phyloP scores from a whole-genome alignment of 1,140 invertebrate species.

The Maniola jurtina region DNA sequence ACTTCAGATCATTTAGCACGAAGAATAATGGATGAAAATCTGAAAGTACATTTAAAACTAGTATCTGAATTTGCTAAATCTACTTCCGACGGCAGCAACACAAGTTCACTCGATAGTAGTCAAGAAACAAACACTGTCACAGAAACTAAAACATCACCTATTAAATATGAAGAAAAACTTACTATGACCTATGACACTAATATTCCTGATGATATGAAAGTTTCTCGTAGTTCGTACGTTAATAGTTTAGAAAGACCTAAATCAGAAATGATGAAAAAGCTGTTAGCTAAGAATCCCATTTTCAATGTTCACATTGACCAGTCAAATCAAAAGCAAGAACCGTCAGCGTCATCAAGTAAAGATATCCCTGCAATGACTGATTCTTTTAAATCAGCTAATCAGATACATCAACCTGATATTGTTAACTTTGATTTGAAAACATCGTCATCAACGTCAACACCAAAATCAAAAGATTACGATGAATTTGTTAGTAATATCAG shows the following conservation, averaged over 20 bases:
- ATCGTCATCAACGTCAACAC: conserved; percentile 37
- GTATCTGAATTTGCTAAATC: conserved; percentile 74
- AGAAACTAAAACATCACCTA: conserved; percentile 45
- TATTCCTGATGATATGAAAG: conserved; percentile 81
- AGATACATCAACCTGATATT: conserved; percentile 75
- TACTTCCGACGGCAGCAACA: conserved; percentile 66
- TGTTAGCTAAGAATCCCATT: conserved; percentile 75
- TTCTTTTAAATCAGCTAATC: conserved; percentile 64
- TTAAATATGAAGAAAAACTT: conserved; percentile 71
- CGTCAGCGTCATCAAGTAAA: conserved; percentile 55
- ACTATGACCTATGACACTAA: conserved; percentile 78
- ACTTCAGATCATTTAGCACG: conserved; percentile 71
- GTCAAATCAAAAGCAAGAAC: conserved; percentile 50
- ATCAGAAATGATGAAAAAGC: conserved; percentile 79
- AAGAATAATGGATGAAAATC: conserved; percentile 73
- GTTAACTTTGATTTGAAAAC: conserved; percentile 73
- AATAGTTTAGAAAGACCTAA: conserved; percentile 79
- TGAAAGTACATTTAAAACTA: conserved; percentile 73
- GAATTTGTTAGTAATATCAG: conserved; percentile 76
- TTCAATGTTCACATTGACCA: conserved; percentile 74
- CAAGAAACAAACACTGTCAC: conserved; percentile 42
- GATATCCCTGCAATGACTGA: conserved; percentile 60
- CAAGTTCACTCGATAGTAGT: conserved; percentile 61
- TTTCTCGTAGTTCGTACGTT: conserved; percentile 78
- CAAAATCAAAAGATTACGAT: conserved; percentile 57